Conservation (phyloP, 2,797 vertebrate species). For the Limnodromus scolopaceus region DNA sequence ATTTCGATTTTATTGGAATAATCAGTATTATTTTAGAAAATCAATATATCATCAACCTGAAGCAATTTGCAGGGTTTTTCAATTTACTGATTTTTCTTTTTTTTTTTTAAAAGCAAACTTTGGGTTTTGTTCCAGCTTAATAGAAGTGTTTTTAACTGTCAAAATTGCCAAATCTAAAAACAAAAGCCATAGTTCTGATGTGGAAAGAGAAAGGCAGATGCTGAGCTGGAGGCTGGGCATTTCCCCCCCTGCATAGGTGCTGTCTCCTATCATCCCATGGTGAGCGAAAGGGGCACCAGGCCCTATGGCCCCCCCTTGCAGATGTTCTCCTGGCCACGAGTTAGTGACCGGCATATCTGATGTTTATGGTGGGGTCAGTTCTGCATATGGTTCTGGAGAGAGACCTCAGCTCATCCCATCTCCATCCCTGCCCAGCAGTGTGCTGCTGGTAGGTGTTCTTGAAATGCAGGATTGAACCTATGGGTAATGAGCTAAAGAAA, state of each 20-base stretch:
- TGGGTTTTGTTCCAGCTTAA: background rate
- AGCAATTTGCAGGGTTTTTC: background rate
- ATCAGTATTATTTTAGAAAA: conserved; percentile 53
- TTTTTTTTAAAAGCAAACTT: background rate
- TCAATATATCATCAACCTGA: conserved; percentile 18
- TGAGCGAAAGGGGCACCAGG: accelerated
- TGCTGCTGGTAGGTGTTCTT: background rate
- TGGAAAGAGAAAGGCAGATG: background rate
- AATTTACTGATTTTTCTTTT: background rate
- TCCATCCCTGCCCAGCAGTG: background rate
- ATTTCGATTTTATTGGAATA: conserved; percentile 49
- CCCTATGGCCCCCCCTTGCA: background rate
- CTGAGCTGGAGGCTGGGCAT: background rate
- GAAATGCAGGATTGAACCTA: conserved; percentile 5
- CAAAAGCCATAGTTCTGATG: background rate
- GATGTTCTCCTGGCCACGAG: background rate
- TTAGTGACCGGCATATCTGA: background rate
- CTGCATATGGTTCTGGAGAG: background rate
- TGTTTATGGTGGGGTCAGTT: background rate
- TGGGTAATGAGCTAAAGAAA: conserved; percentile 13
- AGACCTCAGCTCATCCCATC: background rate
- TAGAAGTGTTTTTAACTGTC: background rate
- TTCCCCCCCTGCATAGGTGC: background rate
- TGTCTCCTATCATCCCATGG: accelerated
- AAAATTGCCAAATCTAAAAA: background rate